Evolutionary conservation across 2,888 invertebrate genomes (phyloP), one percentile per base, ranked within the genome.

Genomic region (Polymixis lichenea): DNA sequence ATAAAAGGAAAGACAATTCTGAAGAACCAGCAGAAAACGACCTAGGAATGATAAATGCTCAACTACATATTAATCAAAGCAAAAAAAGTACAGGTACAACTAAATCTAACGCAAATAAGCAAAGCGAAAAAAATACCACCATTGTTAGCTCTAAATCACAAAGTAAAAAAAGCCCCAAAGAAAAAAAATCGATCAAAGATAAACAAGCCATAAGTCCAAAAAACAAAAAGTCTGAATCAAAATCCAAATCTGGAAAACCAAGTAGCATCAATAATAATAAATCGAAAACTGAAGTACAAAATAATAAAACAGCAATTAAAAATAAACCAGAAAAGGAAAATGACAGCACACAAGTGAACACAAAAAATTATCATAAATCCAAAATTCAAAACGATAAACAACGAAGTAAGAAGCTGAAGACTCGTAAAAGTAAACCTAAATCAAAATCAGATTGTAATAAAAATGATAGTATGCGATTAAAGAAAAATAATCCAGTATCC

Each of bases 61-160:
- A 79, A 75, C 17, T 43, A 32, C 60, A 64, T n/a, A 38, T 0
- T 28, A 5, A 49, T 43, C 74, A 72, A 72, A 79, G 19, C 9
- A 77, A 71, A 72, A 62, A 60, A 22, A 22, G 32, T 32, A 53
- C 64, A n/a, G 61, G 75, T 13, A 55, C 53, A 0, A 8, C 46
- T 32, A 86, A 82, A 80, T 49, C 74, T 8, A 84, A 80, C 55
- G 28, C 68, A 49, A 79, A 78, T 56, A 62, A 43, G 38, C 60
- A 72, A 58, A 82, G 72, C 3, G 72, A 74, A 32, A 81, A 62
- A 55, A 72, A 46, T n/a, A n/a, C 4, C 73, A 32, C n/a, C 0
- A 0, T 19, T 32, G 25, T 49, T 9, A 74, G 19, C 71, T 71
- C 78, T 51, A 38, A 49, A 49, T 56, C 76, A 58, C 67, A 75